These are phyloP conservation scores for Oithona nana DNA, from an alignment of 2,888 invertebrate genomes.

Conservation along the genomic window DNA sequence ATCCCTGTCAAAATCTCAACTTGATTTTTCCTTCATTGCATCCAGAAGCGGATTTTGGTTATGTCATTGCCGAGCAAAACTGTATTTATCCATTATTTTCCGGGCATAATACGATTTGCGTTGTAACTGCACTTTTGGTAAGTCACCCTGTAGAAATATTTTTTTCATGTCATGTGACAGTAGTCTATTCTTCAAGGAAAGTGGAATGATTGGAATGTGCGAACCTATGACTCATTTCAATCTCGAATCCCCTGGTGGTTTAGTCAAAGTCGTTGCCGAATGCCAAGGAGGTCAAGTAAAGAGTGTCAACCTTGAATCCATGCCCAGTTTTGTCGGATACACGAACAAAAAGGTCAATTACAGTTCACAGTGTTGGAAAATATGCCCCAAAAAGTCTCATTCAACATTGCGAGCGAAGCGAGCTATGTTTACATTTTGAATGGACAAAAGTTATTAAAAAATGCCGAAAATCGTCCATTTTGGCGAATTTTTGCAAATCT, in stretches of 20 bases:
- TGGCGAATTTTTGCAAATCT: no score
- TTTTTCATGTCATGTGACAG: background rate
- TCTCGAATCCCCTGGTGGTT: background rate
- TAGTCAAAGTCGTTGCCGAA: background rate
- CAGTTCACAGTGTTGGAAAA: no score
- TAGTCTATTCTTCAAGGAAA: no score
- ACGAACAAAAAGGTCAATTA: background rate
- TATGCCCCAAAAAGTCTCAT: no score
- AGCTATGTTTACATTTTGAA: no score
- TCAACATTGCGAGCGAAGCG: no score
- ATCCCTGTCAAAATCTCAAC: constrained; percentile 3
- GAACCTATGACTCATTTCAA: background rate
- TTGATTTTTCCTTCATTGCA: background rate
- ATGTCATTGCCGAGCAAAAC: background rate
- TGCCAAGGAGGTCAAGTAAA: background rate
- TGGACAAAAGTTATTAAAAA: no score
- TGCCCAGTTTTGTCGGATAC: background rate
- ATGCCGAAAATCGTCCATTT: no score
- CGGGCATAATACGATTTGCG: background rate
- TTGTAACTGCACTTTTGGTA: background rate
- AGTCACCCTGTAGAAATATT: background rate
- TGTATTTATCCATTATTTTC: background rate
- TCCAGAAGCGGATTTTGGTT: background rate
- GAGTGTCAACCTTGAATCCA: background rate
- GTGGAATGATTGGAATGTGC: background rate